These are phyloP conservation scores for Neotoxoptera formosana DNA, from an alignment of 1,140 invertebrate genomes.

Conservation along the genomic window DNA sequence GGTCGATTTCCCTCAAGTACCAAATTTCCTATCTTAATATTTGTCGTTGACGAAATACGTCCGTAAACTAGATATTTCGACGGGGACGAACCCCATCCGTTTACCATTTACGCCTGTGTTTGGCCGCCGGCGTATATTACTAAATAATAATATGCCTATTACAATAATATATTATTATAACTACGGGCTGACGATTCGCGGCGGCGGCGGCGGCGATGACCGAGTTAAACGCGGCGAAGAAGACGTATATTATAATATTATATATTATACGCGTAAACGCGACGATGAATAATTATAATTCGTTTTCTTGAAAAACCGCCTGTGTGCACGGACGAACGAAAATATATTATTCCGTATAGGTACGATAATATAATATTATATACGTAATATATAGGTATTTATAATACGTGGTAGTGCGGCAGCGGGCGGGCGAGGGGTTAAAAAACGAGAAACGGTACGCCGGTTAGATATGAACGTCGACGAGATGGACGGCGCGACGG, in stretches of 20 bases:
- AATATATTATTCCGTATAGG: slow-evolving; percentile 13
- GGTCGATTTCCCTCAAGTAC: background rate
- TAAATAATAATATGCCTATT: background rate
- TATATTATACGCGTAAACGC: slow-evolving; percentile 20
- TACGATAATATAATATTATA: background rate
- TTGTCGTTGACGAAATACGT: background rate
- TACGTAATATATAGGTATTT: background rate
- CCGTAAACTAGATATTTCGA: background rate
- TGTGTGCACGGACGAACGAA: slow-evolving; percentile 12
- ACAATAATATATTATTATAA: slow-evolving; percentile 32
- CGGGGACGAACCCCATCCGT: background rate
- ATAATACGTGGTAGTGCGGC: background rate
- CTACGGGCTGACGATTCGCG: background rate
- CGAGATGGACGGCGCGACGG: background rate
- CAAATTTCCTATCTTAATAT: background rate
- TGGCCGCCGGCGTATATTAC: background rate
- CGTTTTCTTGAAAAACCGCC: slow-evolving; percentile 44
- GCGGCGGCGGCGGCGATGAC: slow-evolving; percentile 35
- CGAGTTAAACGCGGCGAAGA: slow-evolving; percentile 22
- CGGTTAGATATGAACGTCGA: slow-evolving; percentile 7
- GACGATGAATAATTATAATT: slow-evolving; percentile 42
- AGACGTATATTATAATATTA: slow-evolving; percentile 27
- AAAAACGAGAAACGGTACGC: slow-evolving; percentile 44
- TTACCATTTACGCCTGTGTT: background rate
- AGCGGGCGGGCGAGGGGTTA: background rate